Percentiles rank a stretch among this genome's conserved stretches.
Evolutionary conservation across 2,113 vertebrate species (phyloP).

Genomic region (Terrapene triunguis): DNA sequence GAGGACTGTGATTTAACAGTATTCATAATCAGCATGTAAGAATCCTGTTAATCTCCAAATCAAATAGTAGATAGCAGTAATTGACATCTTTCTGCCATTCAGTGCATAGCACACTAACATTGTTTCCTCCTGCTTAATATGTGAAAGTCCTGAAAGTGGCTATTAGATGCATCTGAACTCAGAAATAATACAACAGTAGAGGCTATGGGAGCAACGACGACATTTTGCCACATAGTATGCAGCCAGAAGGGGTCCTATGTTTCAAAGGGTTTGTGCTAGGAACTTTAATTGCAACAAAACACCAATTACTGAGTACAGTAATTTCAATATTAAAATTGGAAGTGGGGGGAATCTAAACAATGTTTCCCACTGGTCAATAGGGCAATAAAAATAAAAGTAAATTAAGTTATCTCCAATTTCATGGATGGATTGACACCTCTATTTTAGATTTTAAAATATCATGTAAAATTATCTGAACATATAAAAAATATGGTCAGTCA

Average conservation of each 20-base stretch:
- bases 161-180: not conserved
- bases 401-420: not conserved
- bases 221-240: not conserved
- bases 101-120: fast-evolving
- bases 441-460: not conserved
- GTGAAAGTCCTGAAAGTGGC: not conserved
- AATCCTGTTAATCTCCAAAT: not conserved
- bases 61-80: not conserved
- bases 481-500: not conserved
- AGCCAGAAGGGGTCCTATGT: not conserved
- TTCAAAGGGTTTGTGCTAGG: not conserved
- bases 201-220: not conserved
- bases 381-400: not conserved
- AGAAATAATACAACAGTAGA: not conserved
- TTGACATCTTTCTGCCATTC: not conserved
- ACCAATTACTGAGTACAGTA: not conserved
- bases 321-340: not conserved
- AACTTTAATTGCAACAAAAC: not conserved
- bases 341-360: not conserved
- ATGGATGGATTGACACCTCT: not conserved
- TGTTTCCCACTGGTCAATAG: not conserved
- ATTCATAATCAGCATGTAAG: fast-evolving
- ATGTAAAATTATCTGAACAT: not conserved
- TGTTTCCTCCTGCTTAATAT: fast-evolving
- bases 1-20: fast-evolving